Evolutionary conservation across 2,113 vertebrate species (phyloP).

Genomic region (Silurus glanis): DNA sequence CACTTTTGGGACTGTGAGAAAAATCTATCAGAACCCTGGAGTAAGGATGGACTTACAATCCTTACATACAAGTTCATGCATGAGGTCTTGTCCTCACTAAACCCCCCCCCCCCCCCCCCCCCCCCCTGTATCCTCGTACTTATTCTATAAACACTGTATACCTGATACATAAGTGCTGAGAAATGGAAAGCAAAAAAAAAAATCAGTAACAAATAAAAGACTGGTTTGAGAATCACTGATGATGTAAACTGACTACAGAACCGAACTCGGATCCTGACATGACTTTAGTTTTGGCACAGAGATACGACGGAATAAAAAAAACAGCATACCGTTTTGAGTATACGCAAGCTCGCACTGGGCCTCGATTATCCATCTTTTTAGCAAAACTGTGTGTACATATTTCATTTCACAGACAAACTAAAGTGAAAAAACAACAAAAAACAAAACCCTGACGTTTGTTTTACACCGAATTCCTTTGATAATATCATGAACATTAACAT

Average conservation of each 20-base stretch:
- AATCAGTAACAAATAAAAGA: neutral
- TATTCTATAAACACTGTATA: neutral
- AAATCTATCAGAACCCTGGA: neutral
- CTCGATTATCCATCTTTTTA: neutral
- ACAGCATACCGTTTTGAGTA: neutral
- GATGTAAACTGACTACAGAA: conserved; percentile 18
- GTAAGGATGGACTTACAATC: neutral
- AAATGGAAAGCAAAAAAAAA: neutral
- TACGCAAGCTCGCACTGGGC: neutral
- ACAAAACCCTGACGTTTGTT: no score
- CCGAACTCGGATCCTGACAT: neutral
- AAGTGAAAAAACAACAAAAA: neutral
- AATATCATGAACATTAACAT: neutral
- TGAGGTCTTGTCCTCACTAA: conserved; percentile 11
- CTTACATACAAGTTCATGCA: conserved; percentile 23
- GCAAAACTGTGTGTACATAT: no score
- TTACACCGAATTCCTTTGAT: no score
- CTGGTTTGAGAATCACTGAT: neutral
- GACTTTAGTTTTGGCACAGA: conserved; percentile 41
- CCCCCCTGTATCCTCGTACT: neutral
- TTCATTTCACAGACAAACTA: neutral
- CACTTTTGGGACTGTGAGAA: conserved; percentile 14
- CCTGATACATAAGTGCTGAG: neutral
- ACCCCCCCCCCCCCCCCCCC: neutral
- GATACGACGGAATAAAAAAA: neutral